Percentiles rank a stretch among this genome's conserved stretches.
Conservation (phyloP, 2,113 vertebrate genomes). For the Mirza zaza region DNA sequence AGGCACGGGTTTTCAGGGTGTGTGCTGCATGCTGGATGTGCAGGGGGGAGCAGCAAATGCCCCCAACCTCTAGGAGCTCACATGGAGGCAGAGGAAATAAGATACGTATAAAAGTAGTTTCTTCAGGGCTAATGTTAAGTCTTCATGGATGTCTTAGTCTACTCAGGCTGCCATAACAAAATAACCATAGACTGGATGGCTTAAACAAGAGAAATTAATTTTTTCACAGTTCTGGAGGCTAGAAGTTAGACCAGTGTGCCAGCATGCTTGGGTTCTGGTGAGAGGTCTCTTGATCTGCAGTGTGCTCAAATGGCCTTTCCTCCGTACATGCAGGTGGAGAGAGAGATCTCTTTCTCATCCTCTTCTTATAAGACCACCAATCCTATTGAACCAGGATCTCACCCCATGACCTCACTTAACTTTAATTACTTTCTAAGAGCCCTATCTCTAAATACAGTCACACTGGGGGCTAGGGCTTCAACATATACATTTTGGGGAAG, state of each 20-base stretch:
- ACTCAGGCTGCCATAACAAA: not conserved
- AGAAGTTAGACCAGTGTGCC: not conserved
- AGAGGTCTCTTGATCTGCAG: not conserved
- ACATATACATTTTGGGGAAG: not conserved
- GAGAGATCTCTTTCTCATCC: not conserved
- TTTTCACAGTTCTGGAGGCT: not conserved
- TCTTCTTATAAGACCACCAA: not conserved
- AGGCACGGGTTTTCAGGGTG: not conserved
- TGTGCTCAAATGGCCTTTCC: not conserved
- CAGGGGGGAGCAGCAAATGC: not conserved
- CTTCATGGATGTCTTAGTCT: not conserved
- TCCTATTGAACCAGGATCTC: not conserved
- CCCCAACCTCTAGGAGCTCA: not conserved
- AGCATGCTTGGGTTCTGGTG: not conserved
- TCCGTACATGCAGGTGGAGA: not conserved
- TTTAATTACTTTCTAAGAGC: not conserved
- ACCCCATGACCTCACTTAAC: not conserved
- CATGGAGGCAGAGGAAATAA: not conserved
- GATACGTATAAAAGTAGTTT: not conserved
- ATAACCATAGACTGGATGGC: not conserved
- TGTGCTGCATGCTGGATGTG: not conserved
- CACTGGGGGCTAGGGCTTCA: not conserved
- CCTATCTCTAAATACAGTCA: not conserved
- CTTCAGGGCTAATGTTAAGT: not conserved
- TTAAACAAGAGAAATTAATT: not conserved